Percentiles rank a stretch among this genome's conserved stretches.
Conservation (phyloP, 2,113 vertebrate species). For the Ictalurus furcatus region DNA sequence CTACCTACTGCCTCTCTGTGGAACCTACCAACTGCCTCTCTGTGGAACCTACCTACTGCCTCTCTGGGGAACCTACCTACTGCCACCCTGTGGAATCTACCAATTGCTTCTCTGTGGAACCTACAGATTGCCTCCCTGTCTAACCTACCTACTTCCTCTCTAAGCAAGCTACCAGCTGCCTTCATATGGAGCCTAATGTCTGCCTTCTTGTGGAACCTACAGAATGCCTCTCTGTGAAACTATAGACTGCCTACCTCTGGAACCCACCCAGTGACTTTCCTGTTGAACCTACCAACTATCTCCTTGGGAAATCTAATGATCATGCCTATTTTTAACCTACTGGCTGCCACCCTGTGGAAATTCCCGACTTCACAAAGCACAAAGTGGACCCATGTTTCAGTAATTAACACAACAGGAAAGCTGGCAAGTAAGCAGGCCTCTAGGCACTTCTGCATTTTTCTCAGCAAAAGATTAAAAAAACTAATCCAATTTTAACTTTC, state of each 20-base stretch:
- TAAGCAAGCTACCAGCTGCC: not conserved
- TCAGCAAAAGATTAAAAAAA: not conserved
- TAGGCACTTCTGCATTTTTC: not conserved
- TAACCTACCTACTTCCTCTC: not conserved
- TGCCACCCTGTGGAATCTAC: not conserved
- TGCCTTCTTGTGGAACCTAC: not conserved
- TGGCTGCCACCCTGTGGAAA: no score
- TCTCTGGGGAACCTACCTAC: not conserved
- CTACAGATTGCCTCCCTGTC: not conserved
- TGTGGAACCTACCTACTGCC: not conserved
- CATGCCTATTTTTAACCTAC: no score
- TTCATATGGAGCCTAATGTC: not conserved
- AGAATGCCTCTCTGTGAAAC: not conserved
- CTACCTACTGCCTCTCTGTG: not conserved
- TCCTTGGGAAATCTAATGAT: not conserved
- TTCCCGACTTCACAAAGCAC: not conserved
- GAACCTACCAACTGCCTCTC: not conserved
- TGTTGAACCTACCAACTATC: not conserved
- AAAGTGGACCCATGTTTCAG: not conserved
- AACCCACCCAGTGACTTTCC: not conserved
- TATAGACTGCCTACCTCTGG: not conserved
- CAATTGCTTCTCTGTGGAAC: not conserved
- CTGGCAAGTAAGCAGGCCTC: not conserved
- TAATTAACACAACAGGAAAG: slow-evolving; percentile 1
- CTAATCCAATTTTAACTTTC: slow-evolving; percentile 13